phyloP scores from a whole-genome alignment of 2,797 vertebrate genomes.

The Phataginus tetradactyla region DNA sequence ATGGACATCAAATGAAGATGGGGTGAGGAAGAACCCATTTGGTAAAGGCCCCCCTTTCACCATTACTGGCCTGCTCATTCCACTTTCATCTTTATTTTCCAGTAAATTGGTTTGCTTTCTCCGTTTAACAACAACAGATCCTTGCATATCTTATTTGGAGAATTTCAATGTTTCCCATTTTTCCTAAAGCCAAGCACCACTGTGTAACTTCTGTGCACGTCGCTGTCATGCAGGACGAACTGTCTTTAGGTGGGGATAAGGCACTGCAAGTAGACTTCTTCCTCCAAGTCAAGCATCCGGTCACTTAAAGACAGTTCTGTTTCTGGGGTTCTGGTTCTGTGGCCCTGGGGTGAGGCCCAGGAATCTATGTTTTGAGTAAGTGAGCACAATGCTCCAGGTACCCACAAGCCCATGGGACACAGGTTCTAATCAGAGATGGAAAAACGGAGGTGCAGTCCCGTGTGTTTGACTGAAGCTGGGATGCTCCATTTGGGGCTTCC shows the following conservation, averaged over 20 bases:
- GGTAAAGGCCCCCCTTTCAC: not conserved
- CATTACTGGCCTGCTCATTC: not conserved
- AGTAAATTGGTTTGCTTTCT: not conserved
- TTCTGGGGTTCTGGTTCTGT: not conserved
- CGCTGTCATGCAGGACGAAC: not conserved
- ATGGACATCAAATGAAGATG: not conserved
- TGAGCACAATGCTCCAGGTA: rapidly evolving
- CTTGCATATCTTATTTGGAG: not conserved
- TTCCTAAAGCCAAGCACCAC: not conserved
- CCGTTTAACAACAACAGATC: not conserved
- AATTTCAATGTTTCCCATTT: not conserved
- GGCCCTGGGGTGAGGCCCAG: not conserved
- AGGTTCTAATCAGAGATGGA: not conserved
- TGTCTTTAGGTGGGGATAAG: not conserved
- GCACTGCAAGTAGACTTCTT: not conserved
- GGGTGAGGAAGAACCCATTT: not conserved
- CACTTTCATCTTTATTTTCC: not conserved
- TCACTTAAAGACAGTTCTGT: not conserved
- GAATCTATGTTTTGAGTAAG: not conserved
- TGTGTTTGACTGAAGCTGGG: not conserved
- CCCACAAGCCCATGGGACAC: rapidly evolving
- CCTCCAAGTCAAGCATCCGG: not conserved
- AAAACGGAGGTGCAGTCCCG: not conserved
- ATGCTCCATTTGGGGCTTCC: no score
- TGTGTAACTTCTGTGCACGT: not conserved